Evolutionary conservation across 2,888 invertebrate genomes (phyloP).

Genomic region (Elegia similella): DNA sequence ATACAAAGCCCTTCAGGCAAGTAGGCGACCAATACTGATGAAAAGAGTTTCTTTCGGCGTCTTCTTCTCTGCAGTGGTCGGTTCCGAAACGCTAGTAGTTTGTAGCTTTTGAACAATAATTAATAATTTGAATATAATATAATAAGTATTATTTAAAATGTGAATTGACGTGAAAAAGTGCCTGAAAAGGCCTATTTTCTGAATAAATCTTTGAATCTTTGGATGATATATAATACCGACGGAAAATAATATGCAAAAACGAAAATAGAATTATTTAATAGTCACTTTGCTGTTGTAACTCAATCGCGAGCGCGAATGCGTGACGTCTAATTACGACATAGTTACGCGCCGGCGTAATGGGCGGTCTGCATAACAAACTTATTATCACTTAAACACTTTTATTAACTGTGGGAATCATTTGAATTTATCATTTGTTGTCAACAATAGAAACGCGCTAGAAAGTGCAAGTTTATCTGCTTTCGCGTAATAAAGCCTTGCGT

Average conservation of each 20-base stretch:
- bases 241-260: neutral
- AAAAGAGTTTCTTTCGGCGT: too few species aligned
- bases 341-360: slow-evolving; percentile 29
- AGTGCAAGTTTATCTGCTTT: slow-evolving; percentile 39
- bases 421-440: slow-evolving; percentile 33
- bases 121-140: too few species aligned
- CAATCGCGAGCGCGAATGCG: slow-evolving; percentile 4
- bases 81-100: too few species aligned
- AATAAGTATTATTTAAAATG: too few species aligned
- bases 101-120: too few species aligned
- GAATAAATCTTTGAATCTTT: too few species aligned
- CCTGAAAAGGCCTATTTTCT: too few species aligned
- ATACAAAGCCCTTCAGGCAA: too few species aligned
- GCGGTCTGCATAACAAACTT: slow-evolving; percentile 27
- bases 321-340: slow-evolving; percentile 21
- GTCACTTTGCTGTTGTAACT: slow-evolving; percentile 1
- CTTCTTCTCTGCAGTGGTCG: too few species aligned
- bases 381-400: slow-evolving; percentile 30
- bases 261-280: neutral
- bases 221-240: neutral
- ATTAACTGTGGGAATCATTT: slow-evolving; percentile 42
- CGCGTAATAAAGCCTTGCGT: slow-evolving; percentile 17
- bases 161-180: too few species aligned
- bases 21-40: too few species aligned
- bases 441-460: slow-evolving; percentile 37